These are phyloP conservation scores for Prietella phreatophila DNA, from an alignment of 2,113 vertebrate genomes.

Conservation along the genomic window DNA sequence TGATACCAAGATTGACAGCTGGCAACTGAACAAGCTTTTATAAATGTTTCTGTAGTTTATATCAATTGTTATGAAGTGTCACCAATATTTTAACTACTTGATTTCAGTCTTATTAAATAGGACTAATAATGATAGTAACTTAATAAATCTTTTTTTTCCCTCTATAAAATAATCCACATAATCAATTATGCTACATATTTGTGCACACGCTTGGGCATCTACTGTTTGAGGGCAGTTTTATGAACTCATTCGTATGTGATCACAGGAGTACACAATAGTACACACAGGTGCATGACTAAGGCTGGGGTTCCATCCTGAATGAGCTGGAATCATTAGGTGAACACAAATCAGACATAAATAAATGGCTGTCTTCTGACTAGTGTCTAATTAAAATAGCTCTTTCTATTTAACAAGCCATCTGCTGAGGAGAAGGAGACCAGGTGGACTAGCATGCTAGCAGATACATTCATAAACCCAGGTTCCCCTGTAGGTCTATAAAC, in stretches of 20 bases:
- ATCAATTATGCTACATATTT: not conserved
- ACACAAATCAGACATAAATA: slow-evolving; percentile 25
- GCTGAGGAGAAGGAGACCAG: slow-evolving; percentile 47
- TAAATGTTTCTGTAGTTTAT: not conserved
- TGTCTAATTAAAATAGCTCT: slow-evolving; percentile 43
- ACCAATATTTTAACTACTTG: not conserved
- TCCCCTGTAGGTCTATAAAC: slow-evolving; percentile 44
- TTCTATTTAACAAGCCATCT: slow-evolving; percentile 47
- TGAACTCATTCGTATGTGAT: not conserved
- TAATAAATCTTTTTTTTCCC: not conserved
- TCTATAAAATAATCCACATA: not conserved
- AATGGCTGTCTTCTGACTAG: slow-evolving; percentile 35
- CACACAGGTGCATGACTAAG: not conserved
- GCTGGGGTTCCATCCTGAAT: not conserved
- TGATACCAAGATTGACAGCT: not conserved
- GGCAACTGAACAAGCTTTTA: not conserved
- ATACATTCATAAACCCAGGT: slow-evolving; percentile 37
- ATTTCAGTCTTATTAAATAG: not conserved
- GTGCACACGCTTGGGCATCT: not conserved
- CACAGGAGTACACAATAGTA: not conserved
- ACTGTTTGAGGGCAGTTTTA: not conserved
- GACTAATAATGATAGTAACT: not conserved
- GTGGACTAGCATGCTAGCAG: slow-evolving; percentile 36
- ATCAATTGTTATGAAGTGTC: not conserved
- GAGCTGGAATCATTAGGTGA: slow-evolving; percentile 1